phyloP scores from a whole-genome alignment of 2,888 invertebrate species.

The Catocala sponsa region DNA sequence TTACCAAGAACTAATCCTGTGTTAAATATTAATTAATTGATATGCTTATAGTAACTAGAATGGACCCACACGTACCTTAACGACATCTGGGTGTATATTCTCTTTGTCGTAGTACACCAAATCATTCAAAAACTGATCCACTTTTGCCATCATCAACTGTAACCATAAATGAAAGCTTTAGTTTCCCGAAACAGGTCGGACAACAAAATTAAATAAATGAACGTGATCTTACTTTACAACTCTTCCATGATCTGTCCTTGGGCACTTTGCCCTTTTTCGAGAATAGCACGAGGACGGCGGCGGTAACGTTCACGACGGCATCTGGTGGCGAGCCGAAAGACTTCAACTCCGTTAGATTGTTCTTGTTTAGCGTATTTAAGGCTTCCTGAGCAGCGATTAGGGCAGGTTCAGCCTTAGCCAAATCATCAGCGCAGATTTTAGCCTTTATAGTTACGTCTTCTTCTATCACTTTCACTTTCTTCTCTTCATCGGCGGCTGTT shows the following conservation, averaged over 20 bases:
- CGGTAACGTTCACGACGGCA: conserved; percentile 95
- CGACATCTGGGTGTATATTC: conserved; percentile 95
- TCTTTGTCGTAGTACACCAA: conserved; percentile 97
- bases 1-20: no score
- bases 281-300: conserved; percentile 96
- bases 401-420: conserved; percentile 97
- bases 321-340: conserved; percentile 97
- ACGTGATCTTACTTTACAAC: conserved; percentile 89
- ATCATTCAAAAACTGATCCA: conserved; percentile 95
- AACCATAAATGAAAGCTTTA: conserved; percentile 32
- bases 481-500: conserved; percentile 94
- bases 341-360: conserved; percentile 97
- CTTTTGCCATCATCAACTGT: conserved; percentile 94
- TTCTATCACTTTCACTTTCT: conserved; percentile 96
- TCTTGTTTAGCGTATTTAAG: conserved; percentile 96
- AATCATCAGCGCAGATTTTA: conserved; percentile 95
- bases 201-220: background rate
- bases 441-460: conserved; percentile 95
- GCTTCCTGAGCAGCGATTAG: conserved; percentile 96
- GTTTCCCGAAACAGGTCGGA: background rate
- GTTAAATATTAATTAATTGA: no score
- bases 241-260: conserved; percentile 97
- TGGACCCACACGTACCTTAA: conserved; percentile 89
- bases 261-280: conserved; percentile 94
- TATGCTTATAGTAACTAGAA: no score